phyloP scores from a whole-genome alignment of 2,113 vertebrate genomes.

The Hypomesus transpacificus region DNA sequence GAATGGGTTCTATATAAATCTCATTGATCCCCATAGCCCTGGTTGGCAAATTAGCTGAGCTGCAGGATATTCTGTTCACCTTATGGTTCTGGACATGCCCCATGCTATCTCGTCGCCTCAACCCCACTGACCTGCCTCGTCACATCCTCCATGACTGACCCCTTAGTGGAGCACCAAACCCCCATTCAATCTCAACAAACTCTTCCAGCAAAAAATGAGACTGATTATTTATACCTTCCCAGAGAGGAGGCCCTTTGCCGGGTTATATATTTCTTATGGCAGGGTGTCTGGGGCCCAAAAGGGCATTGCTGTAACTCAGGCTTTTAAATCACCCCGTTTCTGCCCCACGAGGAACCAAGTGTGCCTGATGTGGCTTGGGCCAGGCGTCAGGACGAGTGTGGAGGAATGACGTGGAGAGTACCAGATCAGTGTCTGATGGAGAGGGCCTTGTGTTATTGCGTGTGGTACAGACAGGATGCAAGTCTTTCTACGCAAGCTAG shows the following conservation, averaged over 20 bases:
- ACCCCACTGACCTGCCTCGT: neutral
- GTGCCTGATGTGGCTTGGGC: neutral
- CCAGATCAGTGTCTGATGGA: too few species aligned
- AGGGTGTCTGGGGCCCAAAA: constrained; percentile 5
- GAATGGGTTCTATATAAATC: too few species aligned
- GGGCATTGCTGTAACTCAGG: constrained; percentile 10
- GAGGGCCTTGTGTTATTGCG: too few species aligned
- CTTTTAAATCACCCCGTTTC: constrained; percentile 8
- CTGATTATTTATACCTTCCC: constrained; percentile 16
- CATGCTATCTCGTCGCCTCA: neutral
- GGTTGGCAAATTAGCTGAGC: too few species aligned
- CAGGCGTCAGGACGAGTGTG: neutral
- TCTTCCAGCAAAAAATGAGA: constrained; percentile 11
- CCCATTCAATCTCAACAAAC: constrained; percentile 15
- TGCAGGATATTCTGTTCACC: too few species aligned
- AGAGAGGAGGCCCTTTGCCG: neutral
- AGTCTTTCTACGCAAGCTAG: too few species aligned
- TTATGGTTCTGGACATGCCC: too few species aligned
- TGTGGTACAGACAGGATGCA: too few species aligned
- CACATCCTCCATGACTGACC: neutral
- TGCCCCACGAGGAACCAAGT: neutral
- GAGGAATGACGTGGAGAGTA: too few species aligned
- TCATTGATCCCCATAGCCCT: too few species aligned
- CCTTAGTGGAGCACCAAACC: neutral
- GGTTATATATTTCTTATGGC: constrained; percentile 23